These are phyloP conservation scores for Choristoneura rosaceana DNA, from an alignment of 2,888 invertebrate genomes.

Conservation along the genomic window DNA sequence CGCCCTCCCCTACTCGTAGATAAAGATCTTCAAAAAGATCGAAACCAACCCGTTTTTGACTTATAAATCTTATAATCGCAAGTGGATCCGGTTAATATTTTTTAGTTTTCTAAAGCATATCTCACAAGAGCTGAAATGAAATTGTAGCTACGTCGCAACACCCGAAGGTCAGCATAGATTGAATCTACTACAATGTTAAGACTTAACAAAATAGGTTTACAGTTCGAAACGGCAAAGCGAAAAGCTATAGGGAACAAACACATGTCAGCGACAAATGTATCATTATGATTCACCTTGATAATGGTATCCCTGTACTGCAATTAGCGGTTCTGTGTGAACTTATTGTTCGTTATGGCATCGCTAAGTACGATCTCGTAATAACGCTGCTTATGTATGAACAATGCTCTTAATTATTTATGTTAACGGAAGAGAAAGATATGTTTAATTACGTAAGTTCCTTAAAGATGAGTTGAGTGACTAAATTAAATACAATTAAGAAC, in stretches of 20 bases:
- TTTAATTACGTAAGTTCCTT: neutral
- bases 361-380: slow-evolving; percentile 21
- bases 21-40: too few species aligned
- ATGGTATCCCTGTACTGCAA: slow-evolving; percentile 21
- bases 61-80: too few species aligned
- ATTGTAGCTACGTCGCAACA: neutral
- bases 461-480: neutral
- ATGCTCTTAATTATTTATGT: slow-evolving; percentile 13
- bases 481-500: slow-evolving; percentile 1
- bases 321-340: slow-evolving; percentile 30
- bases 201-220: slow-evolving; percentile 8
- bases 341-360: slow-evolving; percentile 36
- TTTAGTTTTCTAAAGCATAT: too few species aligned
- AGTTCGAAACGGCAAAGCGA: slow-evolving; percentile 20
- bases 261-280: slow-evolving; percentile 3
- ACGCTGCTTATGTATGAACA: neutral
- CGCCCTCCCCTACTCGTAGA: too few species aligned
- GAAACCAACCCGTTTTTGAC: too few species aligned
- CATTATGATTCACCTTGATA: slow-evolving; percentile 26
- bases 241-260: slow-evolving; percentile 24
- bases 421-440: slow-evolving; percentile 6
- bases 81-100: too few species aligned
- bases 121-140: neutral
- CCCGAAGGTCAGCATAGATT: neutral
- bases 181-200: neutral